These are phyloP conservation scores for Bettongia penicillata DNA, from an alignment of 2,113 vertebrate genomes.

Conservation along the genomic window DNA sequence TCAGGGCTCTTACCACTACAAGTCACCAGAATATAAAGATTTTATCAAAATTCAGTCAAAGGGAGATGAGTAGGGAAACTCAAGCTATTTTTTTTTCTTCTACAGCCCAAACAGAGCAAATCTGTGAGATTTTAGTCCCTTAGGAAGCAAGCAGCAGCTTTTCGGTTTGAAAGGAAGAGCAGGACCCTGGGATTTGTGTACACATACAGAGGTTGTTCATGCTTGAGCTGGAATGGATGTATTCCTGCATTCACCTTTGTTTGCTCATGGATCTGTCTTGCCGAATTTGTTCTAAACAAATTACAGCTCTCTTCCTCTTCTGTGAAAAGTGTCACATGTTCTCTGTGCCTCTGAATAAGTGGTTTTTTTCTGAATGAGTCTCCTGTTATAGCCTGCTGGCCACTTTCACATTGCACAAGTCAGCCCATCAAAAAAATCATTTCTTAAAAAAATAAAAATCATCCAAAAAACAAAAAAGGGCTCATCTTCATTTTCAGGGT, in stretches of 20 bases:
- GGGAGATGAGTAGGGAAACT: not conserved
- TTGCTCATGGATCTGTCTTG: not conserved
- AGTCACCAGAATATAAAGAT: not conserved
- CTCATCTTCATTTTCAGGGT: too few relatives aligned
- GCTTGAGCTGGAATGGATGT: not conserved
- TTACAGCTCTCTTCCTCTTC: not conserved
- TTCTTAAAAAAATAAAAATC: fast-evolving
- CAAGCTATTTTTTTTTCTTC: not conserved
- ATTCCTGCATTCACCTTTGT: not conserved
- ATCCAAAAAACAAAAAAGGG: too few relatives aligned
- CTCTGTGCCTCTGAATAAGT: not conserved
- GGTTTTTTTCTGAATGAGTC: too few relatives aligned
- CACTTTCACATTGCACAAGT: fast-evolving
- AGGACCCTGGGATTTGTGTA: not conserved
- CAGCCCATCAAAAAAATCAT: not conserved
- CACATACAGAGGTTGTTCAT: not conserved
- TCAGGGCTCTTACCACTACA: not conserved
- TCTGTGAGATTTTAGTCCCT: not conserved
- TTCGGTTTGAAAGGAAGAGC: not conserved
- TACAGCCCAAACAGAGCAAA: not conserved
- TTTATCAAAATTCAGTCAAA: not conserved
- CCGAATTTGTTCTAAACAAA: not conserved
- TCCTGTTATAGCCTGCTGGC: fast-evolving
- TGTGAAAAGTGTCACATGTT: not conserved
- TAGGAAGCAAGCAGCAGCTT: conserved; percentile 1